These are phyloP conservation scores for Phalanger gymnotis DNA, from an alignment of 2,797 vertebrate species.

Conservation along the genomic window DNA sequence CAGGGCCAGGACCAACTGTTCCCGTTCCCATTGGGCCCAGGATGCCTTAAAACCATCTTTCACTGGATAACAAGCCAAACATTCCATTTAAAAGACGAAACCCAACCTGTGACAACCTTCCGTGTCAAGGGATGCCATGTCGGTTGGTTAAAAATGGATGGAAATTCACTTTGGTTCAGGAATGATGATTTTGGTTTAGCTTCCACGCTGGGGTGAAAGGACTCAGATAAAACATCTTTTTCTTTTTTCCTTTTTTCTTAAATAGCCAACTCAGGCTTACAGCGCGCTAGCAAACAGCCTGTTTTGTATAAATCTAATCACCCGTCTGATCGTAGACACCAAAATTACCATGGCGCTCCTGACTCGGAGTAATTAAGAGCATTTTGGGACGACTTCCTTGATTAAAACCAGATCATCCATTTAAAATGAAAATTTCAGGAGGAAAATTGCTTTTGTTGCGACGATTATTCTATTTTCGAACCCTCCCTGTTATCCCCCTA, in stretches of 20 bases:
- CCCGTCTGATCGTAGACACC: constrained; percentile 70
- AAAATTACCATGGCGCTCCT: constrained; percentile 82
- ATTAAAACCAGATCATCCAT: constrained; percentile 85
- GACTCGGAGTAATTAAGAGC: constrained; percentile 85
- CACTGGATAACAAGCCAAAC: not conserved
- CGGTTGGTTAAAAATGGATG: not conserved
- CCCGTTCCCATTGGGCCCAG: not conserved
- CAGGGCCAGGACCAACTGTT: not conserved
- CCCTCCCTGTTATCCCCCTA: constrained; percentile 77
- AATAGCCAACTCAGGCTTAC: not conserved
- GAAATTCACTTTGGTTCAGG: not conserved
- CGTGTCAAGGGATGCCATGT: not conserved
- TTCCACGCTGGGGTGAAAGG: not conserved
- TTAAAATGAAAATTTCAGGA: constrained; percentile 84
- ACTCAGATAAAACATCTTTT: not conserved
- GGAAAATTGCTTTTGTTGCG: constrained; percentile 86
- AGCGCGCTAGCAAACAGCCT: not conserved
- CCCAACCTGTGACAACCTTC: not conserved
- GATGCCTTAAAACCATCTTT: not conserved
- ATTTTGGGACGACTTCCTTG: constrained; percentile 83
- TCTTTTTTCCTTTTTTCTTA: not conserved
- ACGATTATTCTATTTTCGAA: constrained; percentile 85
- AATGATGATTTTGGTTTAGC: not conserved
- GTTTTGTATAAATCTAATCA: constrained; percentile 73
- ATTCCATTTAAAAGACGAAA: not conserved